Evolutionary conservation across 2,113 vertebrate genomes (phyloP).

Genomic region (Rynchops niger): DNA sequence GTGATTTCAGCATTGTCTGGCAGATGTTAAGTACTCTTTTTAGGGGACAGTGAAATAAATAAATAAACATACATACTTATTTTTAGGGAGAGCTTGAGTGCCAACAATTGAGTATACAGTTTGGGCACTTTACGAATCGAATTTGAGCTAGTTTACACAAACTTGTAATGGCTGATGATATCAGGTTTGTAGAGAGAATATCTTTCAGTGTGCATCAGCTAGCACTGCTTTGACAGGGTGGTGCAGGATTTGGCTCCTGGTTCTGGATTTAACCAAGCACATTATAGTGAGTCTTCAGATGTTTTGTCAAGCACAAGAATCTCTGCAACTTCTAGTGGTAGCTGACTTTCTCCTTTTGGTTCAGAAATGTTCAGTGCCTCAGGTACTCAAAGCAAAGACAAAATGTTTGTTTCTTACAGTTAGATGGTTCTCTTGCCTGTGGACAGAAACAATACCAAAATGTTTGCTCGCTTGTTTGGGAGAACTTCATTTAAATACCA

Average conservation of each 20-base stretch:
- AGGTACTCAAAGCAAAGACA: neutral
- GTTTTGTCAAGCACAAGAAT: neutral
- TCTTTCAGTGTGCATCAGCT: neutral
- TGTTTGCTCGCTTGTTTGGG: neutral
- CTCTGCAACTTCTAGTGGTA: neutral
- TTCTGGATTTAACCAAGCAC: neutral
- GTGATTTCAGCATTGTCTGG: neutral
- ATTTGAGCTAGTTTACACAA: neutral
- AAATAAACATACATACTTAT: neutral
- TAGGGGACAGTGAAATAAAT: neutral
- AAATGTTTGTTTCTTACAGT: neutral
- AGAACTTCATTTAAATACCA: neutral
- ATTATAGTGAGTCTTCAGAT: neutral
- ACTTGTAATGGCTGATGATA: neutral
- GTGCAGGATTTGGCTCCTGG: neutral
- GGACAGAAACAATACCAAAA: neutral
- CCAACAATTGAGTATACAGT: neutral
- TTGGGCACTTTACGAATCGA: neutral
- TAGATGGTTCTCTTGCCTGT: neutral
- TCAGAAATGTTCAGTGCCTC: neutral
- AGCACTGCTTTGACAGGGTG: neutral
- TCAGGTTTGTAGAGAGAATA: neutral
- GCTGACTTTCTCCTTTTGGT: neutral
- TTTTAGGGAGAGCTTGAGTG: neutral
- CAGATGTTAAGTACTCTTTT: neutral